phyloP scores from a whole-genome alignment of 2,113 vertebrate species.

The Equus przewalskii region DNA sequence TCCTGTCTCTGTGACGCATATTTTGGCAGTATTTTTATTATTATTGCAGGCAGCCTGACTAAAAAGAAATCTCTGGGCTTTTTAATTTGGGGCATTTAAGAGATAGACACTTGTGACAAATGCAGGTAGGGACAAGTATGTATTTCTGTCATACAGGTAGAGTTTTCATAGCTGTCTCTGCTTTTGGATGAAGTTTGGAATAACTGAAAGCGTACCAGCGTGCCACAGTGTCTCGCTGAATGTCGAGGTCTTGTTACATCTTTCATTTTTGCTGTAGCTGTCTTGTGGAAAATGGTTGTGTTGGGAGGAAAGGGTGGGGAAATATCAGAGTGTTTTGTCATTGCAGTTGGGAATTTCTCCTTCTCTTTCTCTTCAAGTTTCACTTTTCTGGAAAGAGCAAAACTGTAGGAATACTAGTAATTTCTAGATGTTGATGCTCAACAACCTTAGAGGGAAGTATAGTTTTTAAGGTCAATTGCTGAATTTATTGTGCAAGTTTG shows the following conservation, averaged over 20 bases:
- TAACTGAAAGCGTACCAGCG: background rate
- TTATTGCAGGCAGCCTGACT: background rate
- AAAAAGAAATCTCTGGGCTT: constrained; percentile 38
- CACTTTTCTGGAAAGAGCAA: constrained; percentile 1
- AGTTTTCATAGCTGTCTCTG: background rate
- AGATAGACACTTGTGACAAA: background rate
- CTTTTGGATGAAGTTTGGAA: background rate
- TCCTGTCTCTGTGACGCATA: constrained; percentile 55
- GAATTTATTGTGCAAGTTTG: background rate
- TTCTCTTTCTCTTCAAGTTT: background rate
- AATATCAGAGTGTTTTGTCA: background rate
- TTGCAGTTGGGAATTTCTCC: background rate
- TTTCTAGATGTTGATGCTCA: background rate
- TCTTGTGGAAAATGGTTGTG: background rate
- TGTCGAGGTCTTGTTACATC: background rate
- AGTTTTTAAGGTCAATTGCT: background rate
- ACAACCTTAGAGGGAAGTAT: background rate
- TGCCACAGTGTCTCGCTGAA: background rate
- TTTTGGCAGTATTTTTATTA: constrained; percentile 45
- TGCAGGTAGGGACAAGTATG: background rate
- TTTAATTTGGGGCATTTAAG: constrained; percentile 27
- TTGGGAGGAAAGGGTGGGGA: background rate
- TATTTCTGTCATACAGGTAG: background rate
- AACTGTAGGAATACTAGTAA: background rate
- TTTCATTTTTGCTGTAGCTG: background rate